These are phyloP conservation scores for Cyclophora punctaria DNA, from an alignment of 2,888 invertebrate genomes.

Conservation along the genomic window DNA sequence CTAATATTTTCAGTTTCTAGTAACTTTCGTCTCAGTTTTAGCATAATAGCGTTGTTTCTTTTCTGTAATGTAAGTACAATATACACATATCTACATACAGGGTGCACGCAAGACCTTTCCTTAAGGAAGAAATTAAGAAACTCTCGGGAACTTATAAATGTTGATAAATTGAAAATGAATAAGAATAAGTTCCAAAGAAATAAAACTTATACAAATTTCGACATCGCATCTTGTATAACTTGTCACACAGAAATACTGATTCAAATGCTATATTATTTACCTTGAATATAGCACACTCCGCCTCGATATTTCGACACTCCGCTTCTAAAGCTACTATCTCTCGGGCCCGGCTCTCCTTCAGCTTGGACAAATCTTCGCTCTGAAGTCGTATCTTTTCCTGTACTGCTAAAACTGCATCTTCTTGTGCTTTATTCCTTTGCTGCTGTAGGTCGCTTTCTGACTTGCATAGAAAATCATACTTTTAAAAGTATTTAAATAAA, in stretches of 20 bases:
- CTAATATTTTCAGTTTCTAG: slow-evolving; percentile 50
- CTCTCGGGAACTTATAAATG: no score
- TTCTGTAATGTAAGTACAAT: slow-evolving; percentile 39
- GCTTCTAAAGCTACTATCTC: slow-evolving; percentile 36
- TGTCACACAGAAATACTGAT: no score
- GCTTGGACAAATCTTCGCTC: slow-evolving; percentile 28
- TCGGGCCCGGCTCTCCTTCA: slow-evolving; percentile 30
- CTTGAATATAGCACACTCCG: slow-evolving; percentile 50
- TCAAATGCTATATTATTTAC: slow-evolving; percentile 21
- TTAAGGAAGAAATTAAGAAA: no score
- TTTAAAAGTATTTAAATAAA: no score
- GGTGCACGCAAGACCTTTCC: no score
- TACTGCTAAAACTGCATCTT: slow-evolving; percentile 12
- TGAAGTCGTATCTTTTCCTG: slow-evolving; percentile 31
- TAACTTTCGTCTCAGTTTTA: slow-evolving; percentile 52
- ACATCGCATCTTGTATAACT: no score
- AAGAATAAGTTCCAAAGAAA: no score
- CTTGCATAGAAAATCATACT: slow-evolving; percentile 28
- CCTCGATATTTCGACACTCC: slow-evolving; percentile 42
- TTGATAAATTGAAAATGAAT: no score
- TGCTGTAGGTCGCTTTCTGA: slow-evolving; percentile 32
- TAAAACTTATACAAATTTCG: no score
- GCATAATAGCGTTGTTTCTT: slow-evolving; percentile 62
- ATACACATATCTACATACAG: no score
- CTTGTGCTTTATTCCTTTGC: slow-evolving; percentile 23